Percentiles rank a stretch among this genome's conserved stretches.
phyloP scores from a whole-genome alignment of 2,797 vertebrate genomes.

The Chelidonichthys spinosus region DNA sequence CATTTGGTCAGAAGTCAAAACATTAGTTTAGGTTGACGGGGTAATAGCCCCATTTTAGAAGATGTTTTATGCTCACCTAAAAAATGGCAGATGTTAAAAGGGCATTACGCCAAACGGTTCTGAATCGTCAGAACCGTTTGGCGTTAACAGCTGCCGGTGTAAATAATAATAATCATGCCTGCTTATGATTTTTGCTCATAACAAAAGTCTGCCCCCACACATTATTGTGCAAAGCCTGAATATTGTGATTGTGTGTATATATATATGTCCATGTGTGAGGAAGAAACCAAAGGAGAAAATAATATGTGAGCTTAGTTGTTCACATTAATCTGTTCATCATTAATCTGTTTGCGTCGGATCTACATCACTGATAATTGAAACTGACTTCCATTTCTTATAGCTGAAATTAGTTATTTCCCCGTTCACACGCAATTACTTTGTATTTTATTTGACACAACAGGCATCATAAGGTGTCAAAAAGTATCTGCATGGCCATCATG shows the following conservation, averaged over 20 bases:
- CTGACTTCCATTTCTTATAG: conserved; percentile 25
- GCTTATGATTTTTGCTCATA: not conserved
- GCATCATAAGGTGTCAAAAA: conserved; percentile 78
- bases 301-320: not conserved
- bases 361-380: conserved; percentile 66
- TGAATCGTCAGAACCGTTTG: not conserved
- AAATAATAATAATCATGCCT: not conserved
- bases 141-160: conserved; percentile 16
- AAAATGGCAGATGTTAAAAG: conserved; percentile 14
- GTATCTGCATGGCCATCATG: conserved; percentile 65
- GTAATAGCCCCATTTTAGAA: not conserved
- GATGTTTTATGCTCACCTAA: not conserved
- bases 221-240: not conserved
- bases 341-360: conserved; percentile 28
- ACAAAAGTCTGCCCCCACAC: not conserved
- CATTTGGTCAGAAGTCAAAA: conserved; percentile 1
- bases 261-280: not conserved
- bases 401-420: conserved; percentile 14
- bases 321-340: not conserved
- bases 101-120: not conserved
- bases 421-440: conserved; percentile 17
- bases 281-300: not conserved
- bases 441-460: conserved; percentile 22
- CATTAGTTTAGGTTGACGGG: conserved; percentile 2
- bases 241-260: not conserved